Conservation (phyloP, 2,888 invertebrate species). For the Stenurella melanura region DNA sequence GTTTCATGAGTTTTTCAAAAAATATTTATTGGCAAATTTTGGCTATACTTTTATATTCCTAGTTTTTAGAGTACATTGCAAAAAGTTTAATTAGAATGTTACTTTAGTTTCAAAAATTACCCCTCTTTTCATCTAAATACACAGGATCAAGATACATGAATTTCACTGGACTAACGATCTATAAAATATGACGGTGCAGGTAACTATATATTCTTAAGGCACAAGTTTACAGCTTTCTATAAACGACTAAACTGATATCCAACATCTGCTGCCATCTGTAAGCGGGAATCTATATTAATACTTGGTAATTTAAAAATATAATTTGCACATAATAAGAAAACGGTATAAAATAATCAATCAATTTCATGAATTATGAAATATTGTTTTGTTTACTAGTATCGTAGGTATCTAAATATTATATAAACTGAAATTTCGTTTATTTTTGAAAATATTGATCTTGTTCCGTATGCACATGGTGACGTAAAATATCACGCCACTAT, state of each 20-base stretch:
- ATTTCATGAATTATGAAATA: background rate
- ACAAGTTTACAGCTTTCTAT: background rate
- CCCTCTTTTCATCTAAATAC: no score
- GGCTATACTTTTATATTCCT: no score
- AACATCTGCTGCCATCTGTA: background rate
- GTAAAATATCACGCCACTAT: slow-evolving; percentile 64
- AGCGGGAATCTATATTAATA: background rate
- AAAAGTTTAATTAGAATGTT: no score
- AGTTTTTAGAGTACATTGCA: no score
- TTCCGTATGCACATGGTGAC: slow-evolving; percentile 58
- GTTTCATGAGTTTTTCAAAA: no score
- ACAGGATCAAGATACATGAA: no score
- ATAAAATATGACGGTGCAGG: no score
- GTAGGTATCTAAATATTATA: background rate
- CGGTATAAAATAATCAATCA: background rate
- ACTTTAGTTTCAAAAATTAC: no score
- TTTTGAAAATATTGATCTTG: slow-evolving; percentile 59
- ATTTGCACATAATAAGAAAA: background rate
- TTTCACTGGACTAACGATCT: no score
- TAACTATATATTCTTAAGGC: no score
- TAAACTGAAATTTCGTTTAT: background rate
- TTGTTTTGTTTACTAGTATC: background rate
- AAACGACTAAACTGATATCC: background rate
- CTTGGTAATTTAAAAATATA: background rate
- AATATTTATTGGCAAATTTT: no score